These are phyloP conservation scores for Triplophysa dalaica DNA, from an alignment of 2,113 vertebrate species.

Conservation along the genomic window DNA sequence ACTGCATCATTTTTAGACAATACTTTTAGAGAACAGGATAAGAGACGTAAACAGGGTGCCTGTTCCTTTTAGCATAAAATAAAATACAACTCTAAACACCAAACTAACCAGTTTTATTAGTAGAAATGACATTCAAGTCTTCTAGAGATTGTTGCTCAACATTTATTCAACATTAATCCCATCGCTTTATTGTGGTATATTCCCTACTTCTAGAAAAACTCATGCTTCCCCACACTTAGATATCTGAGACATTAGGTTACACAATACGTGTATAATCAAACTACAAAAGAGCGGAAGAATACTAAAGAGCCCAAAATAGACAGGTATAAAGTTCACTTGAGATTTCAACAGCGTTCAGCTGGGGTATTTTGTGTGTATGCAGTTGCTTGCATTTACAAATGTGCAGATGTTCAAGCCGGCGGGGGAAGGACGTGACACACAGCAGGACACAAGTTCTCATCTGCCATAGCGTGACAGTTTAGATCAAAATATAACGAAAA, in stretches of 20 bases:
- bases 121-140: neutral
- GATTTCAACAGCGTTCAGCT: neutral
- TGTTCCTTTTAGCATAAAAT: too few relatives aligned
- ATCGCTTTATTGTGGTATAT: neutral
- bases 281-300: neutral
- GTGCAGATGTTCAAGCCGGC: conserved; percentile 42
- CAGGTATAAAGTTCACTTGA: neutral
- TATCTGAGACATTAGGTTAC: neutral
- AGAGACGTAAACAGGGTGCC: too few relatives aligned
- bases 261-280: neutral
- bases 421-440: conserved; percentile 5
- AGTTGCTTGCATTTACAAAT: conserved; percentile 1
- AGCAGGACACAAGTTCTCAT: conserved; percentile 25
- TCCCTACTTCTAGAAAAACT: too few relatives aligned
- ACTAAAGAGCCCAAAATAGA: neutral
- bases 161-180: neutral
- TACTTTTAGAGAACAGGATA: too few relatives aligned
- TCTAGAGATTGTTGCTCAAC: neutral
- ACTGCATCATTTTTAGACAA: too few relatives aligned
- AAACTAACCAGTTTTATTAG: too few relatives aligned
- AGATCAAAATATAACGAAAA: neutral
- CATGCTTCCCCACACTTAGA: neutral
- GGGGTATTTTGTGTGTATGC: conserved; percentile 16
- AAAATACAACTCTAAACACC: too few relatives aligned
- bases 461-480: neutral